Evolutionary conservation across 2,888 invertebrate genomes (phyloP), one percentile per base, ranked within the genome.

Genomic region (Drosophila paramelanica): DNA sequence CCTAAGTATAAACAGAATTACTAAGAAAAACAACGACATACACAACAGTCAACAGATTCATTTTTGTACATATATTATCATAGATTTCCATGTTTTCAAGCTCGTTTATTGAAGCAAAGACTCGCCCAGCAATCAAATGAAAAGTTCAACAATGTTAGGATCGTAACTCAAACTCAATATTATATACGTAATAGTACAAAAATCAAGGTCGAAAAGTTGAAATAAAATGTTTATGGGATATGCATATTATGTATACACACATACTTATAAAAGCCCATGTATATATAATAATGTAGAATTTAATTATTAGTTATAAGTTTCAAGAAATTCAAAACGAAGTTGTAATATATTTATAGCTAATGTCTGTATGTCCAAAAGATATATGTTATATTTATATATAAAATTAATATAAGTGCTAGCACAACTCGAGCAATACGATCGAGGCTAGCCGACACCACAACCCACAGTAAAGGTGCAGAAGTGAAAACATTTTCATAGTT

Each of bases 351-450:
- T 67, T 67, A 60, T 67, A 62, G 52, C 58, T 58, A 67, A 73
- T 84, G 68, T 78, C 70, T 81, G 57, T 77, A 58, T 81, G 88
- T 82, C 80, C 79, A 79, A 75, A 58, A 52, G 53, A 80, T 68
- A 81, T 78, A 71, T 65, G 38, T 60, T 42, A 57, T 64, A 52
- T 52, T 25, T 45, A 53, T 52, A 65, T 47, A 43, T 41, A 56
- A 33, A 55, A 49, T 43, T 59, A 31, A 27, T 72, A 52, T 23
- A 42, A 47, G 61, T 46, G 47, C 69, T 79, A 58, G 79, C 75
- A 68, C 79, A 79, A 60, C 76, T 68, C 56, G 69, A 73, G 61
- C 53, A 51, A 50, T 39, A 59, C 49, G 41, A 72, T 55, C 74
- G 64, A 78, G 58, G 42, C 60, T 67, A 62, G 55, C 41, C 55